These are phyloP conservation scores for Acrobasis repandana DNA, from an alignment of 2,888 invertebrate genomes.

Conservation along the genomic window DNA sequence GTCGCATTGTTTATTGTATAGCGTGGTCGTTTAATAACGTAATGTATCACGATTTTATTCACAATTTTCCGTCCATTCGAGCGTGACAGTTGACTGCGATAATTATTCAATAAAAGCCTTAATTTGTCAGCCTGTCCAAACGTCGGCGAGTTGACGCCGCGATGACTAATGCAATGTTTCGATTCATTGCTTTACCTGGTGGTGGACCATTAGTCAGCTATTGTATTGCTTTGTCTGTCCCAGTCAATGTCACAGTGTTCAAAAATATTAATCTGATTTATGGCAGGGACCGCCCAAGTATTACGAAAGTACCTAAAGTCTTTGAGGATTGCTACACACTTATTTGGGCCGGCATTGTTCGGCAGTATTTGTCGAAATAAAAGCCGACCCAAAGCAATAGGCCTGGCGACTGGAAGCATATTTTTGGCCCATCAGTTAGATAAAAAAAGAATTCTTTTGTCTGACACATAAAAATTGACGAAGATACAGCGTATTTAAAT, in stretches of 20 bases:
- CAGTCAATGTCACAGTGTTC: slow-evolving; percentile 48
- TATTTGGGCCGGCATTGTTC: no score
- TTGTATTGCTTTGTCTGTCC: slow-evolving; percentile 63
- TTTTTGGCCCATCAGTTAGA: no score
- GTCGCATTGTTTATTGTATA: no score
- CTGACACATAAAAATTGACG: no score
- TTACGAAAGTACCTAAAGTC: no score
- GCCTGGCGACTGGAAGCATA: no score
- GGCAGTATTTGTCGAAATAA: no score
- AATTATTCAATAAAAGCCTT: slow-evolving; percentile 79
- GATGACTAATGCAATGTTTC: slow-evolving; percentile 66
- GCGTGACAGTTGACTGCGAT: slow-evolving; percentile 40
- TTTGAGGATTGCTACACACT: no score
- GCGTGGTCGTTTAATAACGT: background rate
- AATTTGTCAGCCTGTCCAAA: slow-evolving; percentile 76
- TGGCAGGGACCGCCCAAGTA: slow-evolving; percentile 40
- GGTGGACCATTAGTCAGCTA: slow-evolving; percentile 70
- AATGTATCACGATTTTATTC: background rate
- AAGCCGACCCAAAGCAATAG: no score
- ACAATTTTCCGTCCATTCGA: background rate
- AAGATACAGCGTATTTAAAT: no score
- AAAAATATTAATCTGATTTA: slow-evolving; percentile 49
- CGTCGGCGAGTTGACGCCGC: slow-evolving; percentile 73
- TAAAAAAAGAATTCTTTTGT: no score
- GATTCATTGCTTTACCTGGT: slow-evolving; percentile 66